Evolutionary conservation across 2,888 invertebrate genomes (phyloP).

Genomic region (Pimpla rufipes): DNA sequence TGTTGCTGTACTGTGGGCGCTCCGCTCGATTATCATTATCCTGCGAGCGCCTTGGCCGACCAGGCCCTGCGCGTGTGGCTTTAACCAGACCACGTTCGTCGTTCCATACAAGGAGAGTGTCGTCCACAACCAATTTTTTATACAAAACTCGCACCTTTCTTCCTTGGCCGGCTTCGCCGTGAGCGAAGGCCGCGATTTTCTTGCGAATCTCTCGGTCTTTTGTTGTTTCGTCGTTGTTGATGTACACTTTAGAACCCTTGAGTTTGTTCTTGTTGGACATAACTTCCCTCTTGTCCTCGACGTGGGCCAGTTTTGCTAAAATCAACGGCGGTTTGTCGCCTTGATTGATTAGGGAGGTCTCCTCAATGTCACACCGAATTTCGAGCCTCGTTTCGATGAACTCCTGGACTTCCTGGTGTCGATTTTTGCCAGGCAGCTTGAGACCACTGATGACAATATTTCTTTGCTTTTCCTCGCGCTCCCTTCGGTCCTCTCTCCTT

Average conservation of each 20-base stretch:
- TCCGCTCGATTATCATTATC: neutral
- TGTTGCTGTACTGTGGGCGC: neutral
- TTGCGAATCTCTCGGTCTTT: neutral
- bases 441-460: neutral
- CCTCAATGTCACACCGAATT: neutral
- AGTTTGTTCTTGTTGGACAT: neutral
- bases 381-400: neutral
- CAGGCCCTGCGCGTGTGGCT: neutral
- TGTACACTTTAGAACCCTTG: constrained; percentile 6
- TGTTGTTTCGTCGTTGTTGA: constrained; percentile 4
- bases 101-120: neutral
- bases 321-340: neutral
- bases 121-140: neutral
- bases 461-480: neutral
- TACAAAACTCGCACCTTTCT: neutral
- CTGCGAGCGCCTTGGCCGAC: neutral
- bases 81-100: constrained; percentile 3
- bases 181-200: neutral
- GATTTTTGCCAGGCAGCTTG: neutral
- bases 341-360: neutral
- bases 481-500: neutral
- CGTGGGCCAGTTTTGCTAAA: neutral
- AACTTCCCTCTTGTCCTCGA: neutral
- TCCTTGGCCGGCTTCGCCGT: neutral
- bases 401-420: neutral